Evolutionary conservation across 2,113 vertebrate genomes (phyloP), one percentile per base, ranked within the genome.

Genomic region (Cathartes aura): DNA sequence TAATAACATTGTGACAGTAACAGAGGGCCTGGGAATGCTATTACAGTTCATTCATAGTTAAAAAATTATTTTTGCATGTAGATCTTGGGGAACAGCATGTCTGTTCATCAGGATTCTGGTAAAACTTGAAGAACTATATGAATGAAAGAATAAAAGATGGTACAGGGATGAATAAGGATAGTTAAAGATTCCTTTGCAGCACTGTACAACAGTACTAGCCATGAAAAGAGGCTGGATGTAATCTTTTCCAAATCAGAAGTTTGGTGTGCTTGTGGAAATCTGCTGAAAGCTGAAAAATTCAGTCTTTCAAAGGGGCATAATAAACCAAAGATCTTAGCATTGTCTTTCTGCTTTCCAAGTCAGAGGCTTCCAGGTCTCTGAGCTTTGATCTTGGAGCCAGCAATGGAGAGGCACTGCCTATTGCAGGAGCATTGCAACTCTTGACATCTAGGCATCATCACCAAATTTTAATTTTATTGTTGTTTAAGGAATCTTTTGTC

Each of bases 381-480:
- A 75, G 92, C 89, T 95, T 91, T 93, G 56, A 82, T 93, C 52
- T 73, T n/a, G 58, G 87, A 94, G 84, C 34, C 81, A 84, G 84
- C 70, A 67, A 34, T 4, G 8, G 30, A 66, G 75, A 89, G 29
- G 59, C 16, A 1, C 34, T 74, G 68, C 52, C 64, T 87, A 0
- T 56, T 93, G 72, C 52, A 43, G 56, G 60, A 89, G 38, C 34
- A 2, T 21, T 75, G 62, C 66, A 80, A 19, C 70, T 87, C 72
- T 67, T 87, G 84, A 70, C 20, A 0, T 50, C 27, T 70, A 40
- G 50, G n/a, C 21, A 24, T 52, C 62, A 64, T 63, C 73, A 72
- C 91, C 87, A 93, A 76, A 93, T 82, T 75, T 93, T 93, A 75
- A 87, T 92, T 89, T 94, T 78, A 71, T 91, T 94, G 66, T 87